Base-by-base conservation (phyloP, 92 coral and sea anemone genomes). In the Palythoa heliodiscus region DNA sequence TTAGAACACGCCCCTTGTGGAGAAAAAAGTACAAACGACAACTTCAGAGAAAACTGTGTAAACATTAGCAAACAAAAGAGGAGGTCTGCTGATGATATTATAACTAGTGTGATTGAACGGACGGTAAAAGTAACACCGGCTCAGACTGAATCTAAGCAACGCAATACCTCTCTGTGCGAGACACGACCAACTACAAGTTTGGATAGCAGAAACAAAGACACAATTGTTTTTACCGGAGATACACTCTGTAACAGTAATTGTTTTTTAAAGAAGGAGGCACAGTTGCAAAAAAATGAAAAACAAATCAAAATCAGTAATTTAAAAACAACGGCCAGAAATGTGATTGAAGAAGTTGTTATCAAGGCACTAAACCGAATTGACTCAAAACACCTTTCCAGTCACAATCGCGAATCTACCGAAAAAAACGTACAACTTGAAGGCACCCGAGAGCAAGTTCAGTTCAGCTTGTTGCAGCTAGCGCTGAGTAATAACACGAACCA, bases 361-460 rank as follows among this genome's bases (percentile, higher is more conserved):
- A 79, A 47, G 12, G 84, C 84, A 43, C 19, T 47, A 64, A 63
- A 64, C 6, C 84, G 22, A 25, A 43, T 55, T 43, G 43, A 79
- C 52, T n/a, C 24, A 5, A 79, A 20, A 10, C 58, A 15, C 6
- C 48, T 53, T 9, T 53, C 82, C 8, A 43, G 19, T 0, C 12
- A 73, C 11, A 25, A 29, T 8, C 68, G 52, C 7, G 47, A 20
- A 52, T 24, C 38, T 40, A 52, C 37, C 17, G 29, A 20, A 1
- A n/a, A 63, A 61, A n/a, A 77, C 14, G 52, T 19, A 11, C 7
- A 52, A 24, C 22, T 29, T 5, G 47, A 50, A 76, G 24, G 16
- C 37, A 23, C 16, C 19, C 11, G 39, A 15, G 10, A 78, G 7
- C 57, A 17, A 10, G 4, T 17, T n/a, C 54, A 37, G 64, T 3